Evolutionary conservation across 2,888 invertebrate genomes (phyloP), one percentile per base, ranked within the genome.

Genomic region (Torymus auratus): DNA sequence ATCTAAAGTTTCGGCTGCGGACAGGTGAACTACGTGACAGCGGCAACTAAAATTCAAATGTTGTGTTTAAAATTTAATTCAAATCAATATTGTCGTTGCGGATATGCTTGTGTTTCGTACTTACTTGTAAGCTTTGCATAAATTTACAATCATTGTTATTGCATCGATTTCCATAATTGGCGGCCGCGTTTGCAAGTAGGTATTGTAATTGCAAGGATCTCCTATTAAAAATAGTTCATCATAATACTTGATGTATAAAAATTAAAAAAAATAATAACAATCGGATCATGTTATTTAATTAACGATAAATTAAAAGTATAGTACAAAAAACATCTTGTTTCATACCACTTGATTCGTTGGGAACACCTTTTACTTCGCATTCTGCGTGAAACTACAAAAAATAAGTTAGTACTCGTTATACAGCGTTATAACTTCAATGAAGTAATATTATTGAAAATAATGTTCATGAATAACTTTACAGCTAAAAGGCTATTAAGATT

Each of bases 301-400:
- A 28, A 28, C 28, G 28, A 28, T 28, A 28, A 28, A 28, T 28
- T 28, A 28, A 5, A 28, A 28, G 1, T 28, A 28, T 28, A 28
- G 7, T 28, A 28, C 7, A 5, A 28, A 28, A 28, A 2, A 28
- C 3, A 28, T 7, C 3, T 28, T 28, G 28, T 28, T 28, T 28
- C 28, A 28, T 28, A 28, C 28, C 28, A 28, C 7, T 28, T 28
- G 28, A 28, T 28, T 28, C 3, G 2, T 0, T 1, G 10, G 62
- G 11, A 76, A 55, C 80, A 58, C 73, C 83, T 56, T 83, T 83
- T 3, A 92, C 91, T 93, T 94, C 93, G 60, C 94, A 87, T 91
- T 95, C 95, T 2, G 95, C 95, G 85, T 95, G 95, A 86, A 95
- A 95, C 95, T 95, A 88, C 64, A 91, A 92, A 73, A 62, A 82